These are phyloP conservation scores for Pristiophorus japonicus DNA, from an alignment of 2,113 vertebrate genomes.

Conservation along the genomic window DNA sequence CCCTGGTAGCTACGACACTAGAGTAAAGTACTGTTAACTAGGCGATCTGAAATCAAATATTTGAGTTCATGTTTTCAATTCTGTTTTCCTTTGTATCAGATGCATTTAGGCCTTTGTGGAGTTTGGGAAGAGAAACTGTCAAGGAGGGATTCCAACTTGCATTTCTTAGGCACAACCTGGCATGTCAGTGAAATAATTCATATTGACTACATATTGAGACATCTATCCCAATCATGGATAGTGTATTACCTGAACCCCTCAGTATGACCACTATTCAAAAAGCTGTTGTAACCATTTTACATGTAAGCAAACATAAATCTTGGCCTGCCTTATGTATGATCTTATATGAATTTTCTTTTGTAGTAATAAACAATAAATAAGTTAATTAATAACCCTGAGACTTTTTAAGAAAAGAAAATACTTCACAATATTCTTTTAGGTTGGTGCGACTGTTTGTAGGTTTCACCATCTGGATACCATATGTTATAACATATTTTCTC, in stretches of 20 bases:
- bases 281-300: neutral
- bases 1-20: neutral
- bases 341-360: neutral
- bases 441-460: neutral
- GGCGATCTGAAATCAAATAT: neutral
- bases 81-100: neutral
- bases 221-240: neutral
- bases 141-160: neutral
- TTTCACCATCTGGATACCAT: neutral
- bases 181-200: neutral
- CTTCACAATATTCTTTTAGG: neutral
- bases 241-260: neutral
- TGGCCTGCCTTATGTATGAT: neutral
- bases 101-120: neutral
- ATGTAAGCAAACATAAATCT: neutral
- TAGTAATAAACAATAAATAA: neutral
- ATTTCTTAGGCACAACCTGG: neutral
- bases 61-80: neutral
- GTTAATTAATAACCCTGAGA: neutral
- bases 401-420: neutral
- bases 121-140: neutral
- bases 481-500: constrained; percentile 24
- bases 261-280: neutral
- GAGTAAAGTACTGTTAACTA: neutral
- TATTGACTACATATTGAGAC: neutral